Evolutionary conservation across 2,888 invertebrate species (phyloP).

Genomic region (Volucella bombylans): DNA sequence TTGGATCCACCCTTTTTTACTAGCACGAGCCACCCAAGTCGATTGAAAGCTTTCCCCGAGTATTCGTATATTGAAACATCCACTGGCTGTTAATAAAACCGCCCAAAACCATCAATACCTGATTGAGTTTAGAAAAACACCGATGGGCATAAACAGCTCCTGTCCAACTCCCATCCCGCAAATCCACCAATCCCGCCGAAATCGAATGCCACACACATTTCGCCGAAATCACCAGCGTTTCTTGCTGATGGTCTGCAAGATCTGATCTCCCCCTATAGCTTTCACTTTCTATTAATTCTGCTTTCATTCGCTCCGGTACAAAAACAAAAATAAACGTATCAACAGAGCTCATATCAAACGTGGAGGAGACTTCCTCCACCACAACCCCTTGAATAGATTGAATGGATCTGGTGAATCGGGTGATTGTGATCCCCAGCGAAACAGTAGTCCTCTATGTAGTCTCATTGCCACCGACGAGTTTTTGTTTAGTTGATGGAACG

Average conservation of each 20-base stretch:
- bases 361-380: not conserved
- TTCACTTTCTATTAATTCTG: slow-evolving; percentile 48
- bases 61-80: slow-evolving; percentile 25
- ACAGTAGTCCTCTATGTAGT: slow-evolving; percentile 49
- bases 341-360: slow-evolving; percentile 53
- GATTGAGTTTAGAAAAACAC: slow-evolving; percentile 64
- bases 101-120: slow-evolving; percentile 62
- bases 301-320: slow-evolving; percentile 51
- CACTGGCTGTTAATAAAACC: slow-evolving; percentile 63
- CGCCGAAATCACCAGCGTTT: slow-evolving; percentile 31
- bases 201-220: slow-evolving; percentile 59
- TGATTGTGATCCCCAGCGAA: slow-evolving; percentile 45
- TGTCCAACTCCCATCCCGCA: slow-evolving; percentile 12
- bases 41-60: slow-evolving; percentile 31
- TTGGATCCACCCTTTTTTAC: slow-evolving; percentile 29
- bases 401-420: slow-evolving; percentile 3
- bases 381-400: not conserved
- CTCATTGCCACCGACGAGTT: slow-evolving; percentile 66
- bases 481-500: slow-evolving; percentile 71
- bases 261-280: slow-evolving; percentile 39
- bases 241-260: slow-evolving; percentile 38
- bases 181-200: not conserved
- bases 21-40: slow-evolving; percentile 46
- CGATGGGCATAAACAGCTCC: slow-evolving; percentile 56
- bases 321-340: slow-evolving; percentile 61